Evolutionary conservation across 2,888 invertebrate species (phyloP).

Genomic region (Conus canariensis): DNA sequence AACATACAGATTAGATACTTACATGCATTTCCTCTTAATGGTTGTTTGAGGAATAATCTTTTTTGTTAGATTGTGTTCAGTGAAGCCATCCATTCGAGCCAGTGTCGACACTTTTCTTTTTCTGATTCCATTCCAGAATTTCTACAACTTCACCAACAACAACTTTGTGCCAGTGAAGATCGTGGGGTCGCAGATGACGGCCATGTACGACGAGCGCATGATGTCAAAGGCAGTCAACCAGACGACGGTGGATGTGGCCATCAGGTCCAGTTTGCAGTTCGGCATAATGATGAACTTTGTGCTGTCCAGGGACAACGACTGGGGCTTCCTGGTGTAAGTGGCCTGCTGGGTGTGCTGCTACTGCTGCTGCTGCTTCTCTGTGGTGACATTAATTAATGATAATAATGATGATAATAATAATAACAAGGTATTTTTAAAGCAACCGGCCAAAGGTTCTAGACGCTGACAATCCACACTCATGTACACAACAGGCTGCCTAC

Average conservation of each 20-base stretch:
- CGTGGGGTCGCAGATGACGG: conserved; percentile 62
- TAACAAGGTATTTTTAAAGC: too few species aligned
- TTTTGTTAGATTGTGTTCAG: too few species aligned
- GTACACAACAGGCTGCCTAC: too few species aligned
- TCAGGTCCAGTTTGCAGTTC: conserved; percentile 56
- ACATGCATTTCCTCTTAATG: too few species aligned
- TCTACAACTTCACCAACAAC: conserved; percentile 76
- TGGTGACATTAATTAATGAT: too few species aligned
- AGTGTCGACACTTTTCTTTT: conserved; percentile 44
- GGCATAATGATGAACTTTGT: conserved; percentile 59
- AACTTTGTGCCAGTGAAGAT: conserved; percentile 77
- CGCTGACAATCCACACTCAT: too few species aligned
- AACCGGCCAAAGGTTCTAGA: too few species aligned
- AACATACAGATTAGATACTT: too few species aligned
- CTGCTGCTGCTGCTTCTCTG: too few species aligned
- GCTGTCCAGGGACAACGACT: conserved; percentile 61
- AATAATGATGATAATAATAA: too few species aligned
- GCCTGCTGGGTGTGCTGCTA: background rate
- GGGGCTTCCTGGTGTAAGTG: conserved; percentile 71
- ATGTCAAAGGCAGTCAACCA: conserved; percentile 56
- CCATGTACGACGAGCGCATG: conserved; percentile 62
- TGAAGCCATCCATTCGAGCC: too few species aligned
- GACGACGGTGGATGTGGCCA: conserved; percentile 58
- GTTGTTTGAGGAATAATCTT: too few species aligned
- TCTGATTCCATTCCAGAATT: conserved; percentile 70